Conservation (phyloP, 2,797 vertebrate species). For the Pseudochirops corinnae region DNA sequence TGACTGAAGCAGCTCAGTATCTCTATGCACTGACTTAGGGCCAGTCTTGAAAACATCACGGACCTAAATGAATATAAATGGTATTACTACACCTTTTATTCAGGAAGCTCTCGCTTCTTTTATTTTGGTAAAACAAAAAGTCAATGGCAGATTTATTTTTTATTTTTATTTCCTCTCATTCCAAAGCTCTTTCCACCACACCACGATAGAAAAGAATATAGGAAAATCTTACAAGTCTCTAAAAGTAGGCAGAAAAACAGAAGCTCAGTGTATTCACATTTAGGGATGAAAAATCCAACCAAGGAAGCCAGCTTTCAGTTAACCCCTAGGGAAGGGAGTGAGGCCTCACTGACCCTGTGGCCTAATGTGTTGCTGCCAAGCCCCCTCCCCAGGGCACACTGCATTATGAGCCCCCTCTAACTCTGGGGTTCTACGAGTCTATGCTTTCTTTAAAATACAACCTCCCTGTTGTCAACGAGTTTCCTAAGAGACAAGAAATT, state of each 20-base stretch:
- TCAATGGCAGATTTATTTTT: not conserved
- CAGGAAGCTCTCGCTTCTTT: not conserved
- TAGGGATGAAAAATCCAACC: not conserved
- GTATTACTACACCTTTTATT: not conserved
- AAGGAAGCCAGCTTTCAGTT: not conserved
- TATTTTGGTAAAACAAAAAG: not conserved
- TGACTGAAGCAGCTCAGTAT: not conserved
- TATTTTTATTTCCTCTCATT: not conserved
- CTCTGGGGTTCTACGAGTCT: not conserved
- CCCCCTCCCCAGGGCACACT: not conserved
- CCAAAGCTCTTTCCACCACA: not conserved
- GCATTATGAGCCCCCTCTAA: not conserved
- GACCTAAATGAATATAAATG: not conserved
- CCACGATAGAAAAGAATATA: not conserved
- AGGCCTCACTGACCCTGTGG: not conserved
- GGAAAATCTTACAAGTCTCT: not conserved
- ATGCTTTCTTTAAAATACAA: slow-evolving; percentile 10
- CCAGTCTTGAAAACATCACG: not conserved
- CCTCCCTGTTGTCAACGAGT: slow-evolving; percentile 3
- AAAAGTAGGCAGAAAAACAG: not conserved
- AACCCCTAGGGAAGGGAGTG: not conserved
- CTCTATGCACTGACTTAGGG: not conserved
- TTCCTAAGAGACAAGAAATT: slow-evolving; percentile 40
- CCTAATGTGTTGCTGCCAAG: not conserved
- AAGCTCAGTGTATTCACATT: not conserved